Conservation (phyloP, 2,888 invertebrate genomes). For the Phaonia tiefii region DNA sequence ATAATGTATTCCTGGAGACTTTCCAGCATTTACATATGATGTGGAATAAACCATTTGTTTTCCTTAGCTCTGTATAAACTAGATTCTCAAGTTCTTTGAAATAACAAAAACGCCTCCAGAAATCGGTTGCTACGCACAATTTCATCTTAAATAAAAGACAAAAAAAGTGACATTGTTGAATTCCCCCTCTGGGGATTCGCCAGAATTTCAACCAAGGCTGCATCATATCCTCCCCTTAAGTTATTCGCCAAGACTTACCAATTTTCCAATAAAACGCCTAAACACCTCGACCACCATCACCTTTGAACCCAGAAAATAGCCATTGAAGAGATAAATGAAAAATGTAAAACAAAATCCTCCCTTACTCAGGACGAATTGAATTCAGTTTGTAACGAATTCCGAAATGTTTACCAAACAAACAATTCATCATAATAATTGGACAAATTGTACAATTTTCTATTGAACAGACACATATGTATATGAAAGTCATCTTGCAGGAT, state of each 20-base stretch:
- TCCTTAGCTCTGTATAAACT: too few relatives aligned
- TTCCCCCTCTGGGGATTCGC: conserved; percentile 33
- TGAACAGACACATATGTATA: conserved; percentile 31
- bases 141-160: neutral
- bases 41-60: too few relatives aligned
- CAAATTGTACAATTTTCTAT: conserved; percentile 52
- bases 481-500: conserved; percentile 49
- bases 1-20: too few relatives aligned
- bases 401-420: conserved; percentile 66
- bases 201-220: neutral
- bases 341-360: too few relatives aligned
- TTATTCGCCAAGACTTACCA: conserved; percentile 57
- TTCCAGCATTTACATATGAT: too few relatives aligned
- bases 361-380: neutral
- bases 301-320: conserved; percentile 47
- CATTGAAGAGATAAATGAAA: conserved; percentile 2
- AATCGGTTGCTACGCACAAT: conserved; percentile 5
- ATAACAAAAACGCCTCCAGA: too few relatives aligned
- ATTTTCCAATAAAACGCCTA: conserved; percentile 63
- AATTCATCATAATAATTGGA: conserved; percentile 67
- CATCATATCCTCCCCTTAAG: conserved; percentile 38
- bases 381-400: conserved; percentile 41
- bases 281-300: conserved; percentile 36
- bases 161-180: neutral
- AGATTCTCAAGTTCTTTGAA: too few relatives aligned